Conservation (phyloP, 2,113 vertebrate genomes). For the Tragelaphus strepsiceros region DNA sequence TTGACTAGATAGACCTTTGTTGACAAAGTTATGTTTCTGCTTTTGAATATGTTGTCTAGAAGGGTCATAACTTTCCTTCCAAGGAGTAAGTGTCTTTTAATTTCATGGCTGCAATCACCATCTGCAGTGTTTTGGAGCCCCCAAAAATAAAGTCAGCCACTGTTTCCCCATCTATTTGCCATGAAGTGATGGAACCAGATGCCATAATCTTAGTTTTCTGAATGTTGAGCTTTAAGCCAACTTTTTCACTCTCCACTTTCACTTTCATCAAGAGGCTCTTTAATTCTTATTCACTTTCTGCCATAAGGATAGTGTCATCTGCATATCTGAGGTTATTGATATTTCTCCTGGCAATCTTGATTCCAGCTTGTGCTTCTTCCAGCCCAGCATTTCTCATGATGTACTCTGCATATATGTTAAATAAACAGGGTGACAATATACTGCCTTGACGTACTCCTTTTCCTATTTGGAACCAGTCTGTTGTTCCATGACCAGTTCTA, state of each 20-base stretch:
- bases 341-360: background rate
- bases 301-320: background rate
- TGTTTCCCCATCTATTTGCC: background rate
- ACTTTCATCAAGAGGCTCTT: background rate
- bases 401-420: background rate
- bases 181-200: background rate
- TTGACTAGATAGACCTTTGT: background rate
- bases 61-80: background rate
- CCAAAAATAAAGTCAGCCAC: background rate
- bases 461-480: too few relatives aligned
- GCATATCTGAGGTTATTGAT: background rate
- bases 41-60: background rate
- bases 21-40: background rate
- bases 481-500: background rate
- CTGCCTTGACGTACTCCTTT: background rate
- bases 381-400: accelerated
- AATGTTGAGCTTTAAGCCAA: background rate
- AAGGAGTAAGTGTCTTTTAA: background rate
- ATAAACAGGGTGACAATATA: background rate
- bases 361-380: background rate
- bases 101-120: background rate
- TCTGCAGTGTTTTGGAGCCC: background rate
- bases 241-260: background rate
- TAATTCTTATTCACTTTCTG: background rate
- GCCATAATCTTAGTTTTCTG: background rate